Conservation (phyloP, 1,140 invertebrate species). For the silkworm (Bombyx mori) region DNA sequence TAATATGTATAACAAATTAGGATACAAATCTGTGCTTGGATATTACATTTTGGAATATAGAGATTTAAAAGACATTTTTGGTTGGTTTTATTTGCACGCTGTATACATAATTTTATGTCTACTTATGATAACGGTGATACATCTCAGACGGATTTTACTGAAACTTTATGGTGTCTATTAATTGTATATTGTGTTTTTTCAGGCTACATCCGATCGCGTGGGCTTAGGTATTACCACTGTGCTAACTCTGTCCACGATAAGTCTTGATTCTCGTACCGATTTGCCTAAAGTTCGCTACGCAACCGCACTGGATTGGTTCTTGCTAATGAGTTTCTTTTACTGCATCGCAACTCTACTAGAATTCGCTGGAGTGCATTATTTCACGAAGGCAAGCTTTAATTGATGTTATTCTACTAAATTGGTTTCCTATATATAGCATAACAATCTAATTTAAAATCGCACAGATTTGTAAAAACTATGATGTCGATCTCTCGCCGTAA, state of each 20-base stretch:
- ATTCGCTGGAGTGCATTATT: slow-evolving; percentile 95
- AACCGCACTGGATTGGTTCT: slow-evolving; percentile 93
- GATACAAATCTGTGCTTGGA: background rate
- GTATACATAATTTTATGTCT: no score
- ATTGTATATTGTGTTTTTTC: slow-evolving; percentile 7
- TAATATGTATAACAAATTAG: background rate
- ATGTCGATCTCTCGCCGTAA: no score
- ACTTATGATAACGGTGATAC: background rate
- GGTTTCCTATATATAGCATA: no score
- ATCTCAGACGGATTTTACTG: background rate
- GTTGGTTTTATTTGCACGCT: no score
- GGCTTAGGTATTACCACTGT: slow-evolving; percentile 90
- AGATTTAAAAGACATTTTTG: background rate
- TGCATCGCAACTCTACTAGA: slow-evolving; percentile 93
- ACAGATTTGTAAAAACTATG: no score
- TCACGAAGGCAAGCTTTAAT: slow-evolving; percentile 80
- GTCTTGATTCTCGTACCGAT: slow-evolving; percentile 90
- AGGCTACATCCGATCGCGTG: slow-evolving; percentile 73
- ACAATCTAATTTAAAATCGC: no score
- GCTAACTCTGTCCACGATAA: slow-evolving; percentile 91
- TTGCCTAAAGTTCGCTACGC: slow-evolving; percentile 93
- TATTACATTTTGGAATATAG: slow-evolving; percentile 1
- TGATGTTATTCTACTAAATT: no score
- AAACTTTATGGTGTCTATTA: background rate
- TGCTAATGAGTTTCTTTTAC: slow-evolving; percentile 94